Evolutionary conservation across 1,140 invertebrate species (phyloP).

Genomic region (Drosophila kikkawai): DNA sequence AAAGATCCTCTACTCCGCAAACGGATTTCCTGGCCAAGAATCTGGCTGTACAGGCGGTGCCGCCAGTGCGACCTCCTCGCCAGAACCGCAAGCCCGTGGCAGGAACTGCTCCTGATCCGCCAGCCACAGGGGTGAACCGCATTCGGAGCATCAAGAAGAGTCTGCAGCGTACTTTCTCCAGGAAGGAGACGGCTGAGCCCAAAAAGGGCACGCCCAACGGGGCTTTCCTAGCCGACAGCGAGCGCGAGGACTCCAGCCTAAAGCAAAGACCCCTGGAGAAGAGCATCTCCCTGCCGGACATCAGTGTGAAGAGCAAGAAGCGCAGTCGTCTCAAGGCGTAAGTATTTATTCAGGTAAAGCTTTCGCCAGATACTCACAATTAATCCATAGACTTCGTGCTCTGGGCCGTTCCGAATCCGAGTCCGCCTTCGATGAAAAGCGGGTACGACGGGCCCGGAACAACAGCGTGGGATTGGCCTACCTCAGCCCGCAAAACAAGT

Average conservation of each 20-base stretch:
- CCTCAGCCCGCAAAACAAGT: constrained; percentile 90
- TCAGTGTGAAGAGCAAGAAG: constrained; percentile 90
- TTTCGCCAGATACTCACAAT: neutral
- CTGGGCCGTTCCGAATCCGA: constrained; percentile 92
- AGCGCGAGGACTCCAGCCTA: constrained; percentile 26
- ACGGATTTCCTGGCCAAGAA: constrained; percentile 81
- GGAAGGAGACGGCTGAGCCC: constrained; percentile 85
- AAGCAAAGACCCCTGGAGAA: constrained; percentile 88
- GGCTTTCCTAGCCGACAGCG: constrained; percentile 86
- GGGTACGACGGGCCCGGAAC: constrained; percentile 87
- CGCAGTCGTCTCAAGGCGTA: constrained; percentile 89
- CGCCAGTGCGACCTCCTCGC: constrained; percentile 72
- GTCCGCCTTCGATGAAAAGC: constrained; percentile 89
- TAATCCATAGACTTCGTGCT: constrained; percentile 85
- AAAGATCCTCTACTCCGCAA: constrained; percentile 65
- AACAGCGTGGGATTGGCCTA: constrained; percentile 89
- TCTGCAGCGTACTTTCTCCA: constrained; percentile 86
- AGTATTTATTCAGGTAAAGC: constrained; percentile 77
- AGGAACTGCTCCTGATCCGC: constrained; percentile 9
- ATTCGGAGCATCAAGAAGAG: constrained; percentile 86
- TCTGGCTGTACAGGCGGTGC: constrained; percentile 47
- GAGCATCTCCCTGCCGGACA: constrained; percentile 93
- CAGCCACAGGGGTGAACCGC: constrained; percentile 64
- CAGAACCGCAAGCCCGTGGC: constrained; percentile 72
- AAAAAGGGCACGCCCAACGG: constrained; percentile 87